phyloP scores from a whole-genome alignment of 2,113 vertebrate genomes.

The Sturnira hondurensis region DNA sequence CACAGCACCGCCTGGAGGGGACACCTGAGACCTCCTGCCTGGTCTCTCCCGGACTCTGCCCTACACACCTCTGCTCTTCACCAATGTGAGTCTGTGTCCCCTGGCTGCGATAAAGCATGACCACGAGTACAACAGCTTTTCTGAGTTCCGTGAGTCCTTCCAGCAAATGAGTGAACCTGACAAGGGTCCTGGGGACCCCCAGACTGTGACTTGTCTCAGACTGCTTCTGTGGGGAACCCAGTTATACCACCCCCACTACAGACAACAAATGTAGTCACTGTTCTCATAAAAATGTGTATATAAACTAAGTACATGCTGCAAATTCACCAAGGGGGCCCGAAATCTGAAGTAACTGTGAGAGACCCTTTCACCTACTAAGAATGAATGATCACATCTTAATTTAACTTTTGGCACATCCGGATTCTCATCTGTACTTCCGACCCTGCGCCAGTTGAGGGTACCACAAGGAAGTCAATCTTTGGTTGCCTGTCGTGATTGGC shows the following conservation, averaged over 20 bases:
- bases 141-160: not conserved
- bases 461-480: not conserved
- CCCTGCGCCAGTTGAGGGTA: not conserved
- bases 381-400: not conserved
- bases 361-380: not conserved
- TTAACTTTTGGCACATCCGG: not conserved
- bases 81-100: not conserved
- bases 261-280: not conserved
- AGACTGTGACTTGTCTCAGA: not conserved
- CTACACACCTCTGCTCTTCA: accelerated
- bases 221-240: not conserved
- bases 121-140: not conserved
- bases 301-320: not conserved
- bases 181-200: not conserved
- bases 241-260: not conserved
- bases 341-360: not conserved
- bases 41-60: not conserved
- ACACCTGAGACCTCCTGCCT: not conserved
- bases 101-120: accelerated
- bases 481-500: not conserved
- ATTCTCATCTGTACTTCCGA: not conserved
- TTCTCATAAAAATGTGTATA: not conserved
- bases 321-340: not conserved
- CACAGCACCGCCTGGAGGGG: not conserved
- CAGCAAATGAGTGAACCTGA: not conserved